phyloP scores from a whole-genome alignment of 2,113 vertebrate genomes.

The Rhabdornis inornatus region DNA sequence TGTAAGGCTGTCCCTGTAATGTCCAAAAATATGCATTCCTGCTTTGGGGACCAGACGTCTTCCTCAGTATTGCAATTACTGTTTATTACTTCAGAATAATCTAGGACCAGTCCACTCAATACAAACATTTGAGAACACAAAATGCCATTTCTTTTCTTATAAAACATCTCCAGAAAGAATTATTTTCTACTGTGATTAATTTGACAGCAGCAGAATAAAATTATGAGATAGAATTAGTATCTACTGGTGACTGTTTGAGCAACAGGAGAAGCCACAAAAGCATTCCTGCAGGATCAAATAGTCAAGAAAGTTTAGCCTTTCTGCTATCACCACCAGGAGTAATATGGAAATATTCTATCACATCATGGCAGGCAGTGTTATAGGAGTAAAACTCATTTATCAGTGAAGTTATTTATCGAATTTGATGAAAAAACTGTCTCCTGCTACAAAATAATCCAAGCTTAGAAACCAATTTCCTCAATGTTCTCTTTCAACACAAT shows the following conservation, averaged over 20 bases:
- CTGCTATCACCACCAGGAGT: background rate
- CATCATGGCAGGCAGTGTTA: background rate
- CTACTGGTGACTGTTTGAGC: background rate
- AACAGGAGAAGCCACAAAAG: background rate
- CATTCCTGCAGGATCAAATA: background rate
- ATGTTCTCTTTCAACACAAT: background rate
- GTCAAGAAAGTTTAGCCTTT: background rate
- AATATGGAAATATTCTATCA: background rate
- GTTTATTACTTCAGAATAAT: background rate
- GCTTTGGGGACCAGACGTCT: fast-evolving
- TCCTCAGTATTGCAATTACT: background rate
- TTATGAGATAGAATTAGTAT: background rate
- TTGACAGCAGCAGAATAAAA: background rate
- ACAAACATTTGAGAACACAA: background rate
- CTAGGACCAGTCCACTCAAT: background rate
- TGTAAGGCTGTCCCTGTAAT: background rate
- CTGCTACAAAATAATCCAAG: background rate
- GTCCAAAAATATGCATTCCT: background rate
- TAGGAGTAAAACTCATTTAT: background rate
- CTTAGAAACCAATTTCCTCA: background rate
- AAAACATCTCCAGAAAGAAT: background rate
- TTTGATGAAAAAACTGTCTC: background rate
- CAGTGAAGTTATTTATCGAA: background rate
- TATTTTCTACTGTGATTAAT: background rate
- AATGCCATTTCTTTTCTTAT: background rate